Evolutionary conservation across 2,888 invertebrate genomes (phyloP).

Genomic region (Leptinotarsa haldemani): DNA sequence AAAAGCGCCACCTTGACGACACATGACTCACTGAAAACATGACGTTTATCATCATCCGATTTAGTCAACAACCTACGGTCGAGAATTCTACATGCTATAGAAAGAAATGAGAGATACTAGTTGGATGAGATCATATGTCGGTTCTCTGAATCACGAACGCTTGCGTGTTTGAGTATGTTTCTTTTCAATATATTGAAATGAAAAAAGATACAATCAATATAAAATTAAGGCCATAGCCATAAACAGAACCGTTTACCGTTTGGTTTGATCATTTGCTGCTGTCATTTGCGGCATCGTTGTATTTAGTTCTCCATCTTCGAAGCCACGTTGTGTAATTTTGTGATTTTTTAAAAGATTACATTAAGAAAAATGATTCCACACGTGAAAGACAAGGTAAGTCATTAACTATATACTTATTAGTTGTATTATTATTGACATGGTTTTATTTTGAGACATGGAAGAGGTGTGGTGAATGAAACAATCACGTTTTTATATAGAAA

Average conservation of each 20-base stretch:
- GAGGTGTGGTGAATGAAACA: constrained; percentile 9
- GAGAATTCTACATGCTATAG: background rate
- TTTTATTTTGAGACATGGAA: background rate
- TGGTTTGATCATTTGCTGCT: constrained; percentile 6
- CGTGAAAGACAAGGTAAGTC: constrained; percentile 67
- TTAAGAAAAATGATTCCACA: constrained; percentile 65
- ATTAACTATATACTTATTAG: background rate
- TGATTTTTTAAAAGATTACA: background rate
- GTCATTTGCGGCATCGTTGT: constrained; percentile 30
- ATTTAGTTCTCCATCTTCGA: constrained; percentile 23
- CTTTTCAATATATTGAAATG: constrained; percentile 13
- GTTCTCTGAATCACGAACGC: background rate
- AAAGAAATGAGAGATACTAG: background rate
- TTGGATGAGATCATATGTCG: background rate
- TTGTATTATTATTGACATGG: background rate
- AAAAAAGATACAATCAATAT: constrained; percentile 11
- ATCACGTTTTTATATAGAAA: constrained; percentile 15
- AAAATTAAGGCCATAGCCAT: background rate
- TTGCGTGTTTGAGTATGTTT: constrained; percentile 14
- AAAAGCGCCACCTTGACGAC: background rate
- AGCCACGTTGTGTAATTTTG: constrained; percentile 34
- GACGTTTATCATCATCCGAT: background rate
- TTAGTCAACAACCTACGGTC: background rate
- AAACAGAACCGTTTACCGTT: constrained; percentile 1
- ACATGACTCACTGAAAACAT: background rate